These are phyloP conservation scores for Neolamprologus caudopunctatus DNA, from an alignment of 2,113 vertebrate genomes.

Conservation along the genomic window DNA sequence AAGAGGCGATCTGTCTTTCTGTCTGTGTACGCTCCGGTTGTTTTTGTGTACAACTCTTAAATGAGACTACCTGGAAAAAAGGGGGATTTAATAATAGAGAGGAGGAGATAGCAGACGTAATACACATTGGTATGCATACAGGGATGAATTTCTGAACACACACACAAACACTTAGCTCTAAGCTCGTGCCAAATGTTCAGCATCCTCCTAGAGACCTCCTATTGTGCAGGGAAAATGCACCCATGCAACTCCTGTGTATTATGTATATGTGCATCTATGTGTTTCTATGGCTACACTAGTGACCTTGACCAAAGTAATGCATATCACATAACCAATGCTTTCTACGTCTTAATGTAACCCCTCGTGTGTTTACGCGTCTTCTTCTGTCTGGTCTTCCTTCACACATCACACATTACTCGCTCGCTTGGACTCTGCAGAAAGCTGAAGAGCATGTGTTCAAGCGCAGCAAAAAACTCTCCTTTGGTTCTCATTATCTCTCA, in stretches of 20 bases:
- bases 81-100: neutral
- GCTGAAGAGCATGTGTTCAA: neutral
- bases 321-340: neutral
- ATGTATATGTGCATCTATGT: neutral
- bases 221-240: neutral
- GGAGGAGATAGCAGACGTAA: neutral
- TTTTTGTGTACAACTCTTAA: neutral
- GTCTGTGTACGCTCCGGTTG: accelerated
- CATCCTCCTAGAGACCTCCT: neutral
- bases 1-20: accelerated
- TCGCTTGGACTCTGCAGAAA: neutral
- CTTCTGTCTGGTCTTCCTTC: neutral
- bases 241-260: neutral
- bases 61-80: neutral
- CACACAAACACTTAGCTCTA: neutral
- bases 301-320: neutral
- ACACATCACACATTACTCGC: neutral
- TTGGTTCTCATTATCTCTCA: slow-evolving; percentile 1
- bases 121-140: neutral
- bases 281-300: neutral
- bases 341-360: neutral
- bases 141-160: neutral
- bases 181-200: neutral
- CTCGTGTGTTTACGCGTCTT: neutral
- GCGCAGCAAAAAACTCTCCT: neutral